Evolutionary conservation across 30 jellyfish, hydroid and myxozoan species (phyloP).

Genomic region (Aurelia coerulea): DNA sequence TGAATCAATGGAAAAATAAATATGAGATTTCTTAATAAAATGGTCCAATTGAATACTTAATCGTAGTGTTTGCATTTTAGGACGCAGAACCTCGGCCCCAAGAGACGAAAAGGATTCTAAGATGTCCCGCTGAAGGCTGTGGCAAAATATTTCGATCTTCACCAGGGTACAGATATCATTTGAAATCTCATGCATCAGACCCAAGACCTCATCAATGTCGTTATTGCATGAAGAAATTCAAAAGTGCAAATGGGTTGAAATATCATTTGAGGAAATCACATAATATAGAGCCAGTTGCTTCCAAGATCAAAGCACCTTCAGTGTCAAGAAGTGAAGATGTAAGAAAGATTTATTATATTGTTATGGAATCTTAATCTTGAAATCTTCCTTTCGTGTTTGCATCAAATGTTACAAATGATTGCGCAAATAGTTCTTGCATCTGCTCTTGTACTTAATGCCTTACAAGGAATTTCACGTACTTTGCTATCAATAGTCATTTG

Average conservation of each 20-base stretch:
- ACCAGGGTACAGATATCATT: constrained; percentile 97
- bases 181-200: constrained; percentile 92
- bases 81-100: constrained; percentile 71
- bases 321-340: constrained; percentile 58
- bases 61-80: neutral
- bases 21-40: too few relatives aligned
- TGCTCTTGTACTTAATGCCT: too few relatives aligned
- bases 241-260: constrained; percentile 97
- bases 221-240: constrained; percentile 89
- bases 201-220: constrained; percentile 96
- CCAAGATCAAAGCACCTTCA: constrained; percentile 66
- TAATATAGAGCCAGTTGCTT: constrained; percentile 91
- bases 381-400: too few relatives aligned
- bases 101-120: constrained; percentile 80
- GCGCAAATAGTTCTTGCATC: too few relatives aligned
- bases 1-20: too few relatives aligned
- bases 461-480: too few relatives aligned
- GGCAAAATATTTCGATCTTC: constrained; percentile 94
- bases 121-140: constrained; percentile 97
- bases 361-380: too few relatives aligned
- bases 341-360: neutral
- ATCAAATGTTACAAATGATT: too few relatives aligned
- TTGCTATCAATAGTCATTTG: too few relatives aligned
- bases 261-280: constrained; percentile 93
- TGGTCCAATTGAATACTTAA: too few relatives aligned